Evolutionary conservation across 2,797 vertebrate genomes (phyloP), one percentile per base, ranked within the genome.

Genomic region (Peromyscus nudipes): DNA sequence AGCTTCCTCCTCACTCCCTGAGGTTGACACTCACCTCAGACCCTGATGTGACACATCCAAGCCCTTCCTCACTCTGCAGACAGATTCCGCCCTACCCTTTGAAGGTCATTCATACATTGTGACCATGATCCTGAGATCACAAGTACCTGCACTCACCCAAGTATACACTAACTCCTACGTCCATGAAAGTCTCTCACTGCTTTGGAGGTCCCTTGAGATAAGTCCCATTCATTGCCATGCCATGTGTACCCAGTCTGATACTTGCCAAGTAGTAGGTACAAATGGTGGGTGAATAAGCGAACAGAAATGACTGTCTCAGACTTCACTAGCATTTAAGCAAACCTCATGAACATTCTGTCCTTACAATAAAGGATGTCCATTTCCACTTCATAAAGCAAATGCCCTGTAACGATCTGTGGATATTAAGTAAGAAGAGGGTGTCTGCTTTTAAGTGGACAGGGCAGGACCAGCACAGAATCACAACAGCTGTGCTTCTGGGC

Each of bases 401-500:
- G 31, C 69, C 73, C 55, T 57, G 10, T 37, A n/a, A 67, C 25
- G 21, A 89, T n/a, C 90, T 57, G 80, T 79, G 46, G 91, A 52
- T 96, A 97, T 94, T 94, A 97, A 88, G 95, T 90, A 86, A 93
- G 77, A 94, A 97, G 92, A 97, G 90, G 93, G 75, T 0, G 11
- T 92, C 95, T 80, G 90, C 46, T 76, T 95, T 64, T n/a, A 92
- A 97, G 82, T 89, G 96, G 95, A 91, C 49, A 92, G 77, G 96
- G 19, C 0, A 43, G 27, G 76, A 69, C 96, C 94, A 29, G 37
- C 67, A 43, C 92, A 96, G 95, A 97, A 85, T 92, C 27, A 94
- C 87, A 95, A 95, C 89, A 97, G 97, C 93, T 97, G 97, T 89
- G 85, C 91, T 57, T 89, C 73, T 69, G 94, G 97, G 98, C 82